Evolutionary conservation across 2,113 vertebrate genomes (phyloP), one percentile per base, ranked within the genome.

Genomic region (Sigmodon hispidus): DNA sequence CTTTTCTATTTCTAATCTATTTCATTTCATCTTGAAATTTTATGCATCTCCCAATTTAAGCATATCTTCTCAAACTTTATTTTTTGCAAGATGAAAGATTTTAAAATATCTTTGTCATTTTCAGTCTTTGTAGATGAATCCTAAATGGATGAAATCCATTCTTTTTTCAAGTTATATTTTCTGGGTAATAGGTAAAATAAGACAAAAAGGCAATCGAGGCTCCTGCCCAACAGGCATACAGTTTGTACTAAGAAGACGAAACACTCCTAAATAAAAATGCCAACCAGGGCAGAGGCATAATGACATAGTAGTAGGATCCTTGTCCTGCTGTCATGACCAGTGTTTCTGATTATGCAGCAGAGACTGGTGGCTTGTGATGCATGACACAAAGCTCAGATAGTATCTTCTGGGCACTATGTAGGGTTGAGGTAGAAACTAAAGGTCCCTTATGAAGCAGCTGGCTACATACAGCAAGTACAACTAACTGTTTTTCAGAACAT

Each of bases 241-340:
- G 22, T 94, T 84, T 90, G 91, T 31, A 76, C 40, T 93, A 87
- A 81, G 45, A 92, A 95, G 91, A 95, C 29, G 88, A 93, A 95
- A 88, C 52, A 92, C 85, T 87, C 79, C 43, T 76, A 88, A 93
- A 95, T 94, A 86, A 96, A 96, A 96, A 73, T 61, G 63, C 69
- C 94, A 97, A 84, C 96, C 96, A 93, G 94, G 61, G 94, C 70
- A 65, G 67, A 94, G 70, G 91, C 84, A 40, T 96, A 96, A 97
- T 92, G 65, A 97, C 91, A 94, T 1, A 88, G 36, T 81, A 83
- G 69, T 89, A 81, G 83, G n/a, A 93, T 87, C 57, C 50, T 67
- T 87, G 94, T 96, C 94, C 96, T 1, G 0, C 57, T 92, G n/a
- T 72, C 89, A 91, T 93, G 84, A 92, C 75, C 91, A 95, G 94